Evolutionary conservation across 2,888 invertebrate genomes (phyloP).

Genomic region (Erannis defoliaria): DNA sequence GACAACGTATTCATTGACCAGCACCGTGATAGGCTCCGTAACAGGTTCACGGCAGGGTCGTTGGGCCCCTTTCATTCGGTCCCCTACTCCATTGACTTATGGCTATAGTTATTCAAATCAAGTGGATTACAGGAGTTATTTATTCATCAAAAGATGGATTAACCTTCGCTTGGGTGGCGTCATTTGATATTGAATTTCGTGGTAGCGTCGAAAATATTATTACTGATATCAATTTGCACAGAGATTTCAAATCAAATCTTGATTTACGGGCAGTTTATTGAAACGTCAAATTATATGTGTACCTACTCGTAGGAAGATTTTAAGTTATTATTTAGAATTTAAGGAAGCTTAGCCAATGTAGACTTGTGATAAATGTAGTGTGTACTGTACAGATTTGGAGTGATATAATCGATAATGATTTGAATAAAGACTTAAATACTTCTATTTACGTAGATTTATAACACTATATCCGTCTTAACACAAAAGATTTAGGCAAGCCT

Average conservation of each 20-base stretch:
- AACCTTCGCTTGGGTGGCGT: conserved; percentile 7
- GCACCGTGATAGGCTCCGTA: conserved; percentile 12
- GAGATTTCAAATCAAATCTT: conserved; percentile 7
- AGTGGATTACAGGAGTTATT: conserved; percentile 44
- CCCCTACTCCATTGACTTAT: conserved; percentile 20
- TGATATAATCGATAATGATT: no score
- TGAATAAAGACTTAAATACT: no score
- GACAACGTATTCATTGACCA: conserved; percentile 7
- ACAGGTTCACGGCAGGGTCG: conserved; percentile 37
- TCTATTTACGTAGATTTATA: no score
- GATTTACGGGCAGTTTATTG: neutral
- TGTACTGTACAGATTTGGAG: no score
- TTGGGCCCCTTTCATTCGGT: conserved; percentile 38
- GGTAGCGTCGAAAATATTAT: conserved; percentile 35
- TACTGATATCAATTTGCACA: conserved; percentile 34
- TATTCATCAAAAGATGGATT: conserved; percentile 29
- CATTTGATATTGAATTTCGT: conserved; percentile 36
- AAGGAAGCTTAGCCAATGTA: no score
- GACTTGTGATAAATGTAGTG: no score
- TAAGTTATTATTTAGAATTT: no score
- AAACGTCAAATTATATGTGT: neutral
- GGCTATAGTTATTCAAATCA: conserved; percentile 37
- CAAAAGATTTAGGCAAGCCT: no score
- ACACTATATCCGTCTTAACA: no score
- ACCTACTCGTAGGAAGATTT: no score